Conservation (phyloP, 2,797 vertebrate genomes). For the Spheniscus humboldti region DNA sequence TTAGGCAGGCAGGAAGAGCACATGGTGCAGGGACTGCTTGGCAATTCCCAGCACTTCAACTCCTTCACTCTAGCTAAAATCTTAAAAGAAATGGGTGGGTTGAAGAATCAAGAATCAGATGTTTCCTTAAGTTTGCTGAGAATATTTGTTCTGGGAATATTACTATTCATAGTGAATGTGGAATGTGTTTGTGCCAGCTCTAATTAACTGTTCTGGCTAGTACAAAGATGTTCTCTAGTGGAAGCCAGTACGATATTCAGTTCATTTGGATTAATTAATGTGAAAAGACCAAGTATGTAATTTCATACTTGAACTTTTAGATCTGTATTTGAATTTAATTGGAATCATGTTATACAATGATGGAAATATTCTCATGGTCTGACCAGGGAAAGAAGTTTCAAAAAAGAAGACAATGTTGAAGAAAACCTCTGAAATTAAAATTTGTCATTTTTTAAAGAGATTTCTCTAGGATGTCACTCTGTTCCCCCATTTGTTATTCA, state of each 20-base stretch:
- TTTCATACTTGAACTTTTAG: neutral
- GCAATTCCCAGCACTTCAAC: neutral
- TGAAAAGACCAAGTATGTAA: conserved; percentile 18
- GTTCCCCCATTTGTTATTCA: neutral
- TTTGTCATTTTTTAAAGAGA: neutral
- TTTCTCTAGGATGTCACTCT: neutral
- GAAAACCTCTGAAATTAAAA: neutral
- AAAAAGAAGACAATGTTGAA: neutral
- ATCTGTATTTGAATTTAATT: neutral
- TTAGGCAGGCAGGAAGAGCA: neutral
- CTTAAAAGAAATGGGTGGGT: neutral
- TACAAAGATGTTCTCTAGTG: neutral
- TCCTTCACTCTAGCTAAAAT: neutral
- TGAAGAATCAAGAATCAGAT: neutral
- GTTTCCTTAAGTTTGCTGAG: neutral
- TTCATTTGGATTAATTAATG: conserved; percentile 31
- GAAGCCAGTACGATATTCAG: neutral
- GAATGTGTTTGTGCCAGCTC: conserved; percentile 19
- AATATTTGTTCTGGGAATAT: neutral
- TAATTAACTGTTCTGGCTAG: neutral
- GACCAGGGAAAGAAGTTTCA: neutral
- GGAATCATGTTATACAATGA: neutral
- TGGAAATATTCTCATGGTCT: neutral
- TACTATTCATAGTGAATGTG: neutral
- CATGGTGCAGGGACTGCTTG: neutral